These are phyloP conservation scores for Mastacembelus armatus DNA, from an alignment of 2,797 vertebrate genomes.

Conservation along the genomic window DNA sequence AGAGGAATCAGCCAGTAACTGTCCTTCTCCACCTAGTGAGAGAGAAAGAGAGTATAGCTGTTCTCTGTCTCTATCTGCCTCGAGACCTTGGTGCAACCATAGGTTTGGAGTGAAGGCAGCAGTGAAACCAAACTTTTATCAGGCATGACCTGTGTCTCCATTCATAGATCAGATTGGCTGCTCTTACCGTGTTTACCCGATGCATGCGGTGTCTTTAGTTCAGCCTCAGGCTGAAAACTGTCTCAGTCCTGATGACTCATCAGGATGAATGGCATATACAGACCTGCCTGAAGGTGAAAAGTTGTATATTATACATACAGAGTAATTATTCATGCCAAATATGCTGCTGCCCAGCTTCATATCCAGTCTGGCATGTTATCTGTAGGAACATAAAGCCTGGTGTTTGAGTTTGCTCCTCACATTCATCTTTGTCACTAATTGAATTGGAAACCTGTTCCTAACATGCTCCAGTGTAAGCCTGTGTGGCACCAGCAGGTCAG, in stretches of 20 bases:
- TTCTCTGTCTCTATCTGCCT: no score
- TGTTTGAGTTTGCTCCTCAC: no score
- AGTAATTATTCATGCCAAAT: constrained; percentile 30
- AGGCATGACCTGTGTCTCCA: not conserved
- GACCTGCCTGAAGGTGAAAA: constrained; percentile 43
- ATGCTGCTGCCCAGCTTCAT: constrained; percentile 27
- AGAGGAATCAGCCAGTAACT: not conserved
- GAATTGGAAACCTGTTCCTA: not conserved
- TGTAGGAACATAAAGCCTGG: no score
- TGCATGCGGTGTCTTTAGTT: constrained; percentile 3
- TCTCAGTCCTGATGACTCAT: constrained; percentile 23
- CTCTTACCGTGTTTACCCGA: constrained; percentile 25
- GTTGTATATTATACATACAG: constrained; percentile 6
- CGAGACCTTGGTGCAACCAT: no score
- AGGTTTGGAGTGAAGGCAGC: no score
- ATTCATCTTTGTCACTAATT: not conserved
- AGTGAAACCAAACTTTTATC: constrained; percentile 13
- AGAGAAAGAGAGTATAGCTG: no score
- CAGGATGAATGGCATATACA: constrained; percentile 27
- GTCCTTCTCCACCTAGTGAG: constrained; percentile 4
- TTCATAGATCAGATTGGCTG: constrained; percentile 1
- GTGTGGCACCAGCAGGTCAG: no score
- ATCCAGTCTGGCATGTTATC: constrained; percentile 8
- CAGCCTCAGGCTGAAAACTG: constrained; percentile 2
- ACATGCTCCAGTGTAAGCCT: no score